Percentiles rank a stretch among this genome's conserved stretches.
Conservation (phyloP, 1,140 invertebrate genomes). For the Pteromalus puparum region DNA sequence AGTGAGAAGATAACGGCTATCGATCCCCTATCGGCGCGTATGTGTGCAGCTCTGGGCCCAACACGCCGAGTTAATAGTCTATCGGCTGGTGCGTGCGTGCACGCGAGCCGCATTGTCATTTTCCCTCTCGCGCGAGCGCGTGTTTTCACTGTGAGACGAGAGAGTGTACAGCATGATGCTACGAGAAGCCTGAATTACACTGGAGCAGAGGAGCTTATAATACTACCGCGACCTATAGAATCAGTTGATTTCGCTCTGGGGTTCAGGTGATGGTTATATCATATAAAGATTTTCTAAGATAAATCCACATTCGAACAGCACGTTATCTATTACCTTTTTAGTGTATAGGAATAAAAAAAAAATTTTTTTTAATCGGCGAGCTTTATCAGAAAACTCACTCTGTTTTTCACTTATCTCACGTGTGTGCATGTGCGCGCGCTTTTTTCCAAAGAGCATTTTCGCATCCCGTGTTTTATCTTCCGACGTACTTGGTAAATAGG, state of each 20-base stretch:
- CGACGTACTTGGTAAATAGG: background rate
- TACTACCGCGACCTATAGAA: too few relatives aligned
- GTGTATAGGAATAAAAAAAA: too few relatives aligned
- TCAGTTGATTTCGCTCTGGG: too few relatives aligned
- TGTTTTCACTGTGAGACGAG: background rate
- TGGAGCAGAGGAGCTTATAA: background rate
- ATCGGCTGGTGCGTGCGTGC: background rate
- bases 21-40: slow-evolving; percentile 46
- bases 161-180: background rate
- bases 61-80: slow-evolving; percentile 55
- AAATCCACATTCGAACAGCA: too few relatives aligned
- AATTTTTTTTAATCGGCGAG: too few relatives aligned
- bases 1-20: slow-evolving; percentile 68
- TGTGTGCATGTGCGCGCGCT: too few relatives aligned
- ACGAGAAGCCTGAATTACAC: background rate
- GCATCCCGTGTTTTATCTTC: background rate
- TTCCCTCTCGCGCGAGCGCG: background rate
- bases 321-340: too few relatives aligned
- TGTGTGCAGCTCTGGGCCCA: slow-evolving; percentile 42
- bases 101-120: slow-evolving; percentile 17
- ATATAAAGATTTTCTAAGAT: too few relatives aligned
- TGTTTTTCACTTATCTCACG: background rate
- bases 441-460: background rate
- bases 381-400: too few relatives aligned
- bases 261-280: too few relatives aligned